phyloP scores from a whole-genome alignment of 2,113 vertebrate genomes.

The Notothenia rossii region DNA sequence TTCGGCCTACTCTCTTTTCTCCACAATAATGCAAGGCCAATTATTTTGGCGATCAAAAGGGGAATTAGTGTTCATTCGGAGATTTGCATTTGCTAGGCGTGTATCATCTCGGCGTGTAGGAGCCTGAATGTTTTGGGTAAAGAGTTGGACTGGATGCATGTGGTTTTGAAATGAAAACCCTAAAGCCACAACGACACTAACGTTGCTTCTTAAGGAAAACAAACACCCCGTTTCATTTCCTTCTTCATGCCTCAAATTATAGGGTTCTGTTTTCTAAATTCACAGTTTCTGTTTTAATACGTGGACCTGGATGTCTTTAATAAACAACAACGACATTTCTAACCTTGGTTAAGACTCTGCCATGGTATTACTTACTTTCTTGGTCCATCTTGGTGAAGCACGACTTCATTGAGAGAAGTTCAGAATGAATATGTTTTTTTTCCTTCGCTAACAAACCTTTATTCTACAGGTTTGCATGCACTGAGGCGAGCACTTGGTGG shows the following conservation, averaged over 20 bases:
- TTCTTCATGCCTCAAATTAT: constrained; percentile 9
- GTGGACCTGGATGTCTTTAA: background rate
- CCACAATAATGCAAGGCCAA: constrained; percentile 50
- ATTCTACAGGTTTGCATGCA: constrained; percentile 87
- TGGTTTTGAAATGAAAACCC: constrained; percentile 48
- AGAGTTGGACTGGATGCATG: constrained; percentile 34
- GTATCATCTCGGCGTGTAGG: constrained; percentile 57
- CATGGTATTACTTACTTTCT: background rate
- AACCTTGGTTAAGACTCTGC: background rate
- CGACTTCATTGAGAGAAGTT: background rate
- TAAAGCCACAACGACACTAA: constrained; percentile 28
- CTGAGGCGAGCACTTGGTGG: constrained; percentile 84
- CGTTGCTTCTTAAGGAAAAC: constrained; percentile 36
- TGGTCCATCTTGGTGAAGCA: background rate
- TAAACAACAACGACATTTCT: background rate
- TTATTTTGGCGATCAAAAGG: constrained; percentile 59
- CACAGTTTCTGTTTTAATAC: constrained; percentile 1
- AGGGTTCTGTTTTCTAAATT: constrained; percentile 20
- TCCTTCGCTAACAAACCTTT: background rate
- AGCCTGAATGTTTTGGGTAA: constrained; percentile 59
- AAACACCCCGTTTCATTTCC: constrained; percentile 11
- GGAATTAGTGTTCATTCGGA: constrained; percentile 74
- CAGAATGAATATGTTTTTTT: background rate
- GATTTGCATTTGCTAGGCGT: constrained; percentile 60
- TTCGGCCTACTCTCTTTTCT: constrained; percentile 47